Evolutionary conservation across 2,888 invertebrate genomes (phyloP), one percentile per base, ranked within the genome.

Genomic region (Dolichomitus sp.): DNA sequence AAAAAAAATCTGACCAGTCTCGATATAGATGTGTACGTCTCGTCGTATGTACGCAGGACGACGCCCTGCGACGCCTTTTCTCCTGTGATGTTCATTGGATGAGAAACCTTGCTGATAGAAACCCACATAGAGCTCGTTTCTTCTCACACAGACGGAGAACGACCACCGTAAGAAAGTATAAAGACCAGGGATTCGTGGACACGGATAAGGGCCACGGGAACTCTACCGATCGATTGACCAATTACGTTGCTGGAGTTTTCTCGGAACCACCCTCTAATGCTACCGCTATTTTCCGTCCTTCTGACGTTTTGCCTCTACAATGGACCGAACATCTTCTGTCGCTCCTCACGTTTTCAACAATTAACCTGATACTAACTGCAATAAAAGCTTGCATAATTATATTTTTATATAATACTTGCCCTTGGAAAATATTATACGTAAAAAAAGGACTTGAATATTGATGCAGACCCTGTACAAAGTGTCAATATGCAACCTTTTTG

Each of bases 161-260:
- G 68, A 33, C 48, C 48, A 54, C 42, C 40, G 48, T 17, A 65
- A 70, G 40, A 74, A 84, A 80, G 78, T 75, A 79, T 50, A 76
- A 48, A 45, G 69, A 66, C 52, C 69, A 69, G 73, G 84, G 82
- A 83, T 83, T 84, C 83, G 82, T 76, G 70, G 70, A 78, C 68
- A 65, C 54, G 69, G 50, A 80, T 69, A 69, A 17, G 74, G 73
- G 70, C 61, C 68, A 72, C 42, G 81, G 63, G 81, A 84, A 86
- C 83, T 80, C 73, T 72, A 79, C 73, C 78, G 85, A 86, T 86
- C 86, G 86, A 86, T 86, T 85, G 85, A 84, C 86, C 85, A 86
- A 85, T 86, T 86, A 86, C 76, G 72, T 72, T 76, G 65, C 70
- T 23, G 42, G 27, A 59, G 69, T 77, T 57, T 76, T 37, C 37